Base-by-base conservation (phyloP, 35 echinoderm and acorn worm species). In the Acanthaster planci region DNA sequence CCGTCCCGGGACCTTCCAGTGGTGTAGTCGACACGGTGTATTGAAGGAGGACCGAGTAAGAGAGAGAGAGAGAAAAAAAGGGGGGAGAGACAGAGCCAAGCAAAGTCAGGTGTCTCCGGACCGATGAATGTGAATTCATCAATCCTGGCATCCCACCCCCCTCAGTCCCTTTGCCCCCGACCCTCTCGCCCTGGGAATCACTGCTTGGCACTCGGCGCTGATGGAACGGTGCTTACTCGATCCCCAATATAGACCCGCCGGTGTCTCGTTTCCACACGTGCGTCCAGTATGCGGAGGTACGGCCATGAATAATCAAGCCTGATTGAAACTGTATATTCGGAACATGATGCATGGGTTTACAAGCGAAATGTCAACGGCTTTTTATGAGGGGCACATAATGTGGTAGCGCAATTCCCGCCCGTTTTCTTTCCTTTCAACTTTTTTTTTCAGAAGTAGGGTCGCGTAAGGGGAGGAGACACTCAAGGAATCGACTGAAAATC, bases 71-170 rank as follows among this genome's bases (percentile, higher is more conserved):
- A 47, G 4, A 47, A 12, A 47, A 12, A n/a, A n/a, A n/a, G n/a
- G n/a, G n/a, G n/a, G n/a, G n/a, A n/a, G n/a, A 47, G 4, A 12
- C 42, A 26, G 64, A 31, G 64, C 64, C 64, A 12, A 14, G 64
- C 21, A 72, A 72, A 72, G 23, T 72, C 64, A 72, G 64, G 64
- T 72, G 64, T 72, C 64, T 72, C 64, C 5, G 30, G 7, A 26
- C 64, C 64, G 64, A 31, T 72, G 64, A 72, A 72, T 72, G 64
- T 72, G 64, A 72, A 72, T 72, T 72, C 64, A 72, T 72, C 64
- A 72, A 72, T 72, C 64, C 64, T 14, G n/a, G n/a, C n/a, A n/a
- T n/a, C n/a, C n/a, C n/a, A n/a, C n/a, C n/a, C 26, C 64, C 22
- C 0, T 32, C 6, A 7, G 8, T 67, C 60, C 26, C 8, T 29